Base-by-base conservation (phyloP, 2,888 invertebrate genomes). In the Lysandra coridon region DNA sequence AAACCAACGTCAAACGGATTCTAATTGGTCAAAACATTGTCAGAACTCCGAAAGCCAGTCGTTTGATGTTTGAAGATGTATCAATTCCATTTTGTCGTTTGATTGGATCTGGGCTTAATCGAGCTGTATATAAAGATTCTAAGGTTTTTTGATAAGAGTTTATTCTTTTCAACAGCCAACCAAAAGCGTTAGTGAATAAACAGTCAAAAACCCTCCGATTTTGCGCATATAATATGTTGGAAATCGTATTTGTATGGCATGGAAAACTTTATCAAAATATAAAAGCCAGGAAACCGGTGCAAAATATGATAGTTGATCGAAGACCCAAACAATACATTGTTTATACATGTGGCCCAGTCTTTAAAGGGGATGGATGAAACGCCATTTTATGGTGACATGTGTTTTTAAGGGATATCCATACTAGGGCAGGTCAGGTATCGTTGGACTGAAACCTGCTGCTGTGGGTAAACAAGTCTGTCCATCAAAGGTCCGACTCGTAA, bases 401-500 rank as follows among this genome's bases (percentile, higher is more conserved):
- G 69, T 14, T 69, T 64, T 14, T 37, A 69, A 37, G 12, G 14
- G 14, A 14, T 23, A 4, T 30, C 69, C 12, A 37, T 37, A 37
- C 14, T 4, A 37, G 33, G 69, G 14, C 0, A 33, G 69, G 5
- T 69, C 69, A 33, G 14, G 4, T 69, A 37, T 14, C 14, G 12
- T 14, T 69, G 69, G 69, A 4, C 30, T 5, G 1, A 37, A 69
- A 69, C 69, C 69, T 69, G 69, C 69, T 69, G 69, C 17, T 33
- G 33, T 5, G 69, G 33, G 33, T 69, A 69, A 33, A 69, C 69
- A 69, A 33, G 69, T 33, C 33, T 80, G 81, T 82, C 85, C 86
- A 86, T 87, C 87, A 87, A 80, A 80, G 84, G 85, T 82, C 85
- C 81, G 82, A 80, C 82, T 86, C 88, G 85, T 89, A 89, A 89